Evolutionary conservation across 2,888 invertebrate genomes (phyloP).

Genomic region (Agrochola litura): DNA sequence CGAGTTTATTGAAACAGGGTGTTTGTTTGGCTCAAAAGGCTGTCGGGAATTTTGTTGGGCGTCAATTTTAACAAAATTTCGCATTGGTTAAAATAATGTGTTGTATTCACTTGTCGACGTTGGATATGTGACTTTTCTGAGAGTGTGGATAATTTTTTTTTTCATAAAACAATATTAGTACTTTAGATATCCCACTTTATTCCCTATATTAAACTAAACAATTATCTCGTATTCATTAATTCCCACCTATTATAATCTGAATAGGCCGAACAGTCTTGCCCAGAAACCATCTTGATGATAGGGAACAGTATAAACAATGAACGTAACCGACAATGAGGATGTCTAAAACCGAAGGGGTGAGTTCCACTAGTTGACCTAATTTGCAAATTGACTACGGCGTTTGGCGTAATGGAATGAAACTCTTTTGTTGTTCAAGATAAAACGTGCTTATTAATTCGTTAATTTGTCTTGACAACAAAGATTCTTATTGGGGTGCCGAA

Average conservation of each 20-base stretch:
- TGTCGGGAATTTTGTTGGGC: conserved; percentile 17
- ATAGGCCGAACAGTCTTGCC: not conserved
- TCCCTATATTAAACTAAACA: not conserved
- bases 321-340: conserved; percentile 50
- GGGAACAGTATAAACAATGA: conserved; percentile 45
- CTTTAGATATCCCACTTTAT: not conserved
- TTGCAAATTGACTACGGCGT: conserved; percentile 57
- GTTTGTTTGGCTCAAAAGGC: conserved; percentile 39
- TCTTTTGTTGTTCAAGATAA: conserved; percentile 45
- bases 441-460: conserved; percentile 24
- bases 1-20: conserved; percentile 51
- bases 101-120: conserved; percentile 4
- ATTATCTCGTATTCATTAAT: not conserved
- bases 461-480: conserved; percentile 34
- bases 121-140: not conserved
- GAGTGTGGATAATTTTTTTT: too few relatives aligned
- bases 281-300: conserved; percentile 39
- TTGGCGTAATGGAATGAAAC: conserved; percentile 47
- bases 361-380: conserved; percentile 62
- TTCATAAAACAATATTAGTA: not conserved
- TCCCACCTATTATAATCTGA: not conserved
- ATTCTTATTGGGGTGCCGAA: conserved; percentile 1
- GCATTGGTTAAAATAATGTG: conserved; percentile 7
- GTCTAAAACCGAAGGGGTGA: conserved; percentile 52
- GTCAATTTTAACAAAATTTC: conserved; percentile 28